Evolutionary conservation across 2,113 vertebrate genomes (phyloP).

Genomic region (Strix uralensis): DNA sequence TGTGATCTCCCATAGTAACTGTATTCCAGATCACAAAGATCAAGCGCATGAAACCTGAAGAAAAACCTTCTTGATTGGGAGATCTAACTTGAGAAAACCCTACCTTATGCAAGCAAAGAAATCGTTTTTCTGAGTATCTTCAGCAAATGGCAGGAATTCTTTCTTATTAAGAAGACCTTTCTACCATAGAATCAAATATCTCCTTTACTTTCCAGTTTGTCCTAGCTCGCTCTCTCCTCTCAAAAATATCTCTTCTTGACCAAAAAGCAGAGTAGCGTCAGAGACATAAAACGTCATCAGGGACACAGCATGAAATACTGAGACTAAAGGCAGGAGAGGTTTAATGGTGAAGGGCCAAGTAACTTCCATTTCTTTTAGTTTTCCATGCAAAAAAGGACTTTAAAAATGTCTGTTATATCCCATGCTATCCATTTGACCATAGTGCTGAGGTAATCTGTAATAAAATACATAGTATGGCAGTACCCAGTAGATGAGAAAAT

Average conservation of each 20-base stretch:
- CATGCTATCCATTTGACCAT: not conserved
- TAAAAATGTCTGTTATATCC: not conserved
- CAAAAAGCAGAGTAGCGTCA: not conserved
- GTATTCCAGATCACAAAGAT: not conserved
- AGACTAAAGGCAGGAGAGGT: not conserved
- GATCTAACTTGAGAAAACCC: not conserved
- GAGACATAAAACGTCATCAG: not conserved
- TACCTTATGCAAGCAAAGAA: not conserved
- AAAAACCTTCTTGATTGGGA: not conserved
- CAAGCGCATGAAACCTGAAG: not conserved
- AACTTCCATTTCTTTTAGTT: not conserved
- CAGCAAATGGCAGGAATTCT: not conserved
- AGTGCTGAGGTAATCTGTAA: not conserved
- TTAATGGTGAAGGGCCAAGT: not conserved
- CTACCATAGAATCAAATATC: not conserved
- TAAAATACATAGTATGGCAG: not conserved
- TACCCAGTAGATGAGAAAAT: not conserved
- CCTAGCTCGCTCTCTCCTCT: not conserved
- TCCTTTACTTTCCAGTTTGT: not conserved
- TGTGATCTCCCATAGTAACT: not conserved
- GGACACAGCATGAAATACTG: not conserved
- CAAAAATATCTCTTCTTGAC: not conserved
- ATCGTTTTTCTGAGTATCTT: not conserved
- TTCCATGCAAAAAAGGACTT: slow-evolving; percentile 4
- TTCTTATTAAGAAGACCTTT: not conserved